phyloP scores from a whole-genome alignment of 2,797 vertebrate species.

The Mus caroli region DNA sequence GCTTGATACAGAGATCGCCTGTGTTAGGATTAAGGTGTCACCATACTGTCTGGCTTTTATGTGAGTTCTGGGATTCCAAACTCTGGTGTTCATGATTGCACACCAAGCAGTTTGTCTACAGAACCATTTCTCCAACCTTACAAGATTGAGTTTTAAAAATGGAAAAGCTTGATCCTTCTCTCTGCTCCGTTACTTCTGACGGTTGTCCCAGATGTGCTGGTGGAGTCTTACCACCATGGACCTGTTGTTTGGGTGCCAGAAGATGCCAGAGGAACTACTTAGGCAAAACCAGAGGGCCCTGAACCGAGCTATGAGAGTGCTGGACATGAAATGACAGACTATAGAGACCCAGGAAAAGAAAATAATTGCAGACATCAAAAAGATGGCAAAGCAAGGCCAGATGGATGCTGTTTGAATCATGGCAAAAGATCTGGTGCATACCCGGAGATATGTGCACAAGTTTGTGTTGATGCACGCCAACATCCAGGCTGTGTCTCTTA shows the following conservation, averaged over 20 bases:
- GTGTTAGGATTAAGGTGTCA: no score
- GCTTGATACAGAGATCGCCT: neutral
- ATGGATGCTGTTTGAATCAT: constrained; percentile 99
- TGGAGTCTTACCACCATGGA: constrained; percentile 89
- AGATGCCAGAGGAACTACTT: constrained; percentile 96
- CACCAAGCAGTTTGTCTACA: no score
- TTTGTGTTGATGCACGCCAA: constrained; percentile 98
- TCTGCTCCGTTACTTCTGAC: neutral
- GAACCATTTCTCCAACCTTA: neutral
- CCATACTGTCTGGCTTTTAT: neutral
- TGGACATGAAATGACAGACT: constrained; percentile 94
- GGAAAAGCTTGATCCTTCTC: neutral
- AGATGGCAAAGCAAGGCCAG: constrained; percentile 98
- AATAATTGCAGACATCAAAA: constrained; percentile 97
- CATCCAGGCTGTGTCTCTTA: constrained; percentile 97
- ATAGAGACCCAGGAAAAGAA: constrained; percentile 97
- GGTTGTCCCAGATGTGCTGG: neutral
- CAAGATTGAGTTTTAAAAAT: neutral
- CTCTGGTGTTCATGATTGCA: neutral
- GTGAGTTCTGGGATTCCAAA: neutral
- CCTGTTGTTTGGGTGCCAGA: constrained; percentile 93
- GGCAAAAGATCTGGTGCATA: constrained; percentile 97
- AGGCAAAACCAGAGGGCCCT: constrained; percentile 95
- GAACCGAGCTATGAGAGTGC: constrained; percentile 94
- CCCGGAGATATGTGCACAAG: constrained; percentile 96